Base-by-base conservation (phyloP, 2,797 vertebrate species). In the Myotis daubentonii region DNA sequence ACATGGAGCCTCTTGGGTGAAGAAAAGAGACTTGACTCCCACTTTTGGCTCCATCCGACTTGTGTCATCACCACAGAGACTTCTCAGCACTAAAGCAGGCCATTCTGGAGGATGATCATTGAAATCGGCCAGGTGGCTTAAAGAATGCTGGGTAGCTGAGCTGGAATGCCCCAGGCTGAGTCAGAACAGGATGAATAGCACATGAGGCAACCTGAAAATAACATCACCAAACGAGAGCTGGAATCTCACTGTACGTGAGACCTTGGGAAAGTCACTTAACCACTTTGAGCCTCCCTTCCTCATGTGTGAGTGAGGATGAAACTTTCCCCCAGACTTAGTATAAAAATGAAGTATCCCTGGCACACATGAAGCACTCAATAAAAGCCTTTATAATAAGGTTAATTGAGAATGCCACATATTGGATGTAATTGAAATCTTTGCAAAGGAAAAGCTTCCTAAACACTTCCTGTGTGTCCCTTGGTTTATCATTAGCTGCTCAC, bases 211-310 rank as follows among this genome's bases (percentile, higher is more conserved):
- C 1, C 17, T 11, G 12, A 15, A 25, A 66, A 28, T 17, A 28
- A 11, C 20, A 1, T 17, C 4, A 10, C 28, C 44, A 36, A 10
- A 25, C 0, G 1, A 8, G n/a, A 72, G 22, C 2, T 2, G 2
- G 62, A 51, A 51, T 75, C 25, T 36, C 30, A 5, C 41, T n/a
- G 2, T 2, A 3, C 2, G 5, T 22, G 38, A 84, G 33, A 13
- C 25, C 36, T 68, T 5, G 20, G 60, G 68, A 68, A 53, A 78
- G 36, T 33, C 57, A 44, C 78, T 12, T 23, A 38, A 20, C 51
- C 47, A 19, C 65, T 33, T 47, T 85, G 16, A 60, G 25, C 17
- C 3, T 66, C 38, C 11, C 8, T 72, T 51, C 8, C 22, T 87
- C 86, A 17, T 49, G 65, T 55, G 10, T 20, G 44, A 82, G 30